Conservation (phyloP, 2,888 invertebrate genomes). For the Xestobium rufovillosum region DNA sequence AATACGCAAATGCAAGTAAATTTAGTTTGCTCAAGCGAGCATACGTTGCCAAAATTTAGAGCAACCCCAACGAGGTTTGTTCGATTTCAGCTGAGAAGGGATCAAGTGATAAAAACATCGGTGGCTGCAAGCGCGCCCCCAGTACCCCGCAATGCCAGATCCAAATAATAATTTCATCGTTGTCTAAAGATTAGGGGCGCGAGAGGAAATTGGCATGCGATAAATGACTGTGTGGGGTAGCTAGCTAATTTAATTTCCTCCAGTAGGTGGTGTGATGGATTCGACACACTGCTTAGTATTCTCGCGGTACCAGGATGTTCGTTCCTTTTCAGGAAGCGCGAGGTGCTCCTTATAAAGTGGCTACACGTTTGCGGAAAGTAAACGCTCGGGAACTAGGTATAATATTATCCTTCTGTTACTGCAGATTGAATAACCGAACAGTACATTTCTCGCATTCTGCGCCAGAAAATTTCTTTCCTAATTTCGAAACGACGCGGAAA, state of each 20-base stretch:
- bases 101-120: no score
- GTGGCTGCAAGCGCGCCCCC: no score
- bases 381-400: slow-evolving; percentile 22
- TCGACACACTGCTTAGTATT: slow-evolving; percentile 31
- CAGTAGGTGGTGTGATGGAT: slow-evolving; percentile 33
- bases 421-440: background rate
- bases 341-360: slow-evolving; percentile 25
- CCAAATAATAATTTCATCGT: no score
- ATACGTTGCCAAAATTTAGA: no score
- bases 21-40: no score
- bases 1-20: no score
- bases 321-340: slow-evolving; percentile 15
- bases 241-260: slow-evolving; percentile 36
- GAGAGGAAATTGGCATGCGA: slow-evolving; percentile 37
- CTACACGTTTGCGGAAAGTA: slow-evolving; percentile 29
- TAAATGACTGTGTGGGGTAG: slow-evolving; percentile 34
- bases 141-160: no score
- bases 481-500: no score
- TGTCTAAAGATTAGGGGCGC: no score
- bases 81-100: no score
- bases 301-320: slow-evolving; percentile 16
- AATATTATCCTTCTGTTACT: slow-evolving; percentile 18
- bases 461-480: no score
- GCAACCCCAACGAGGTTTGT: no score
- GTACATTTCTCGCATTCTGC: background rate